phyloP scores from a whole-genome alignment of 2,888 invertebrate species.

The Syrphus vitripennis region DNA sequence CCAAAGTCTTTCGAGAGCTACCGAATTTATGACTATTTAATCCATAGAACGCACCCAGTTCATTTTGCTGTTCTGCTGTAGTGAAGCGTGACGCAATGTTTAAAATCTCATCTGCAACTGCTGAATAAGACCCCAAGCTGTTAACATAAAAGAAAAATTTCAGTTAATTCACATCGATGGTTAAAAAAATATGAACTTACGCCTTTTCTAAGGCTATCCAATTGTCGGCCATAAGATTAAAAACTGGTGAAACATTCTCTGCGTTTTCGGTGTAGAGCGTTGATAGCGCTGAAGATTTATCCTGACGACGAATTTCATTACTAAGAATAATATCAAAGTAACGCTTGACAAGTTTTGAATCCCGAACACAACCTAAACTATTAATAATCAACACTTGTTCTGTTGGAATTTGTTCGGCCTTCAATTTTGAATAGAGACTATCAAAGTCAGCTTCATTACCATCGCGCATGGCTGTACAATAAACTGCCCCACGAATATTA shows the following conservation, averaged over 20 bases:
- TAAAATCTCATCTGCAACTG: slow-evolving; percentile 77
- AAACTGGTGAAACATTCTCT: slow-evolving; percentile 82
- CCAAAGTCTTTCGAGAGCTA: slow-evolving; percentile 73
- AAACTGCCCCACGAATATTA: slow-evolving; percentile 56
- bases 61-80: slow-evolving; percentile 73
- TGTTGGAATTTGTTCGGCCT: slow-evolving; percentile 84
- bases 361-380: slow-evolving; percentile 86
- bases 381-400: slow-evolving; percentile 86
- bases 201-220: slow-evolving; percentile 73
- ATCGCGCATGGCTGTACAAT: slow-evolving; percentile 62
- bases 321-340: slow-evolving; percentile 82
- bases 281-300: slow-evolving; percentile 77
- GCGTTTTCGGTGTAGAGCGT: slow-evolving; percentile 83
- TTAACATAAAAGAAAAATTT: background rate
- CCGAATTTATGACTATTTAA: slow-evolving; percentile 75
- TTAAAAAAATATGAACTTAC: too few relatives aligned
- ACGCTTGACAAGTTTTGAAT: slow-evolving; percentile 82
- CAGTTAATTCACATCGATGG: background rate
- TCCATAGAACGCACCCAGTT: slow-evolving; percentile 74
- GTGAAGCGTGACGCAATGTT: slow-evolving; percentile 78
- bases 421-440: slow-evolving; percentile 60
- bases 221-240: slow-evolving; percentile 81
- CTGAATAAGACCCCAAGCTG: slow-evolving; percentile 77
- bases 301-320: slow-evolving; percentile 78
- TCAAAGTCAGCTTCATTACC: slow-evolving; percentile 49